A percentile compares a stretch with the other conserved stretches of the same genome.
Evolutionary conservation across 2,888 invertebrate species (phyloP).

Genomic region (Andrena bucephala): DNA sequence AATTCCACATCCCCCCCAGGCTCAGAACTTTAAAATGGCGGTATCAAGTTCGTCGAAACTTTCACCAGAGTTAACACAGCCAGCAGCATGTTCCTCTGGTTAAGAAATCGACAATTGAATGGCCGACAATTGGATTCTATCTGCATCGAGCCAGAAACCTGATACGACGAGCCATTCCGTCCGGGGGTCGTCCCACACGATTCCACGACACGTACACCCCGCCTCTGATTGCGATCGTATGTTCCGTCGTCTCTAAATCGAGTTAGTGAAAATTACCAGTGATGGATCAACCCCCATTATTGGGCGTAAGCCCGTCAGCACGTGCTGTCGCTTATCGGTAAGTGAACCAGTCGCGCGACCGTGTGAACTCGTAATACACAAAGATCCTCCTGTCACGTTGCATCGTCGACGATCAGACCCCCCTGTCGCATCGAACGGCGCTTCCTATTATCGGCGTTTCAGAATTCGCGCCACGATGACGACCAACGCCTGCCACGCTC

Average conservation of each 20-base stretch:
- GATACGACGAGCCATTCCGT: background rate
- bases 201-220: slow-evolving; percentile 12
- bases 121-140: slow-evolving; percentile 11
- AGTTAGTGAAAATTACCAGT: slow-evolving; percentile 43
- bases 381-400: slow-evolving; percentile 13
- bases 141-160: slow-evolving; percentile 19
- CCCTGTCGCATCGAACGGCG: background rate
- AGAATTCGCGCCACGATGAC: background rate
- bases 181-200: slow-evolving; percentile 1
- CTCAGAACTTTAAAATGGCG: background rate
- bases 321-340: slow-evolving; percentile 55
- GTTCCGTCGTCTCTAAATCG: slow-evolving; percentile 24
- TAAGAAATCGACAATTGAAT: slow-evolving; percentile 8
- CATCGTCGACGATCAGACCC: background rate
- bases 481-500: background rate
- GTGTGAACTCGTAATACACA: slow-evolving; percentile 49
- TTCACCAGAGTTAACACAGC: slow-evolving; percentile 16
- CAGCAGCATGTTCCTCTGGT: background rate
- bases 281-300: slow-evolving; percentile 25
- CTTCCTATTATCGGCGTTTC: background rate
- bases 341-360: slow-evolving; percentile 43
- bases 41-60: slow-evolving; percentile 6
- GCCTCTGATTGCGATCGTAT: slow-evolving; percentile 6
- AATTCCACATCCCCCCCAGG: no score
- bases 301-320: slow-evolving; percentile 28